Conservation (phyloP, 2,113 vertebrate species). For the Thalassarche chlororhynchos region DNA sequence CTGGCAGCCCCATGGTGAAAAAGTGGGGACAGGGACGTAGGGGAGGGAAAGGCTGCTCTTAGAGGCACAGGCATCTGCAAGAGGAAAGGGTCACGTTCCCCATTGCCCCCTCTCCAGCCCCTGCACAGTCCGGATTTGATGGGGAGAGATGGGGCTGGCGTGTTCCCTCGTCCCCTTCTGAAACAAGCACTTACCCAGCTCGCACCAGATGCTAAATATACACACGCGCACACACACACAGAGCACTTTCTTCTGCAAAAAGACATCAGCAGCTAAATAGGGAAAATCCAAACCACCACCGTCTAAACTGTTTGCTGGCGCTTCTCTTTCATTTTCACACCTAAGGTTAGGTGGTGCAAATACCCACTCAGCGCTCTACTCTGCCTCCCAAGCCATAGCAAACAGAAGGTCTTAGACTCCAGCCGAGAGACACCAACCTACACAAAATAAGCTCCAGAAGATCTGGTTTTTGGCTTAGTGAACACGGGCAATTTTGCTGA, state of each 20-base stretch:
- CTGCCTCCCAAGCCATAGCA: neutral
- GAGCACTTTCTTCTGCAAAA: neutral
- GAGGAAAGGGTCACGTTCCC: neutral
- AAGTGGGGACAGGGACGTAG: neutral
- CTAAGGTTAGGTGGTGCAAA: neutral
- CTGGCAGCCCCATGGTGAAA: neutral
- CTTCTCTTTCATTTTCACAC: neutral
- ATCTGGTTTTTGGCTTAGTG: neutral
- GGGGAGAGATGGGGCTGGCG: neutral
- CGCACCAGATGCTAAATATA: accelerated
- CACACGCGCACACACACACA: neutral
- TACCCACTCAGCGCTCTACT: neutral
- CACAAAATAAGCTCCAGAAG: neutral
- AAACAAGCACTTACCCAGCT: neutral
- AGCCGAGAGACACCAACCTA: neutral
- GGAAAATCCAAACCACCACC: neutral
- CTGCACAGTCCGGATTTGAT: neutral
- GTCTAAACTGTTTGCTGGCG: neutral
- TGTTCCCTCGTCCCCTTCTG: neutral
- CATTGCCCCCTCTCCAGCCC: neutral
- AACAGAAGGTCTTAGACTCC: neutral
- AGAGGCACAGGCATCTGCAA: neutral
- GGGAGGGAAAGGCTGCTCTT: neutral
- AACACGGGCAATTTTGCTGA: neutral
- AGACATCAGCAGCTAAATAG: neutral